Evolutionary conservation across 2,797 vertebrate genomes (phyloP).

Genomic region (Cichlasoma orientale): DNA sequence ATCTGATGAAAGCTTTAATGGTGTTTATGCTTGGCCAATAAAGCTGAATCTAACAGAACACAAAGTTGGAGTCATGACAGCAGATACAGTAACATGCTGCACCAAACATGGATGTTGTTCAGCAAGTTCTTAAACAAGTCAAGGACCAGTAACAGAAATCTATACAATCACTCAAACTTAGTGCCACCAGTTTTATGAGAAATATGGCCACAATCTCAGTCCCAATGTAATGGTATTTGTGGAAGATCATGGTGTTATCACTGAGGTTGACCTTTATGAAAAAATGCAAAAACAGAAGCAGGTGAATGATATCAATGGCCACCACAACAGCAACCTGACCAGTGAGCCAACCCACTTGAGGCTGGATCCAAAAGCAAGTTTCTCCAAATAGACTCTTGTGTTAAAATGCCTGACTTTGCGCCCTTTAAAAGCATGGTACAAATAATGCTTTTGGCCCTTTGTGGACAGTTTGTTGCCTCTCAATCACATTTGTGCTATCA

Average conservation of each 20-base stretch:
- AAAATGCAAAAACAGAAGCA: too few species aligned
- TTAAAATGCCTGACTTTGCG: not conserved
- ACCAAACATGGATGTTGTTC: too few species aligned
- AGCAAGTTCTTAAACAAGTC: too few species aligned
- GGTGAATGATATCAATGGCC: too few species aligned
- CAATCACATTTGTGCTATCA: not conserved
- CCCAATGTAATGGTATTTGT: too few species aligned
- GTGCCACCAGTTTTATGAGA: too few species aligned
- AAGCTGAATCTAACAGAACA: not conserved
- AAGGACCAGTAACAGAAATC: not conserved
- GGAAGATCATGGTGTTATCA: too few species aligned
- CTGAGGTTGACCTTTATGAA: too few species aligned
- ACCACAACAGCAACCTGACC: not conserved
- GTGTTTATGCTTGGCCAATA: not conserved
- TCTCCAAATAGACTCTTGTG: not conserved
- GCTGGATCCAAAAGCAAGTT: not conserved
- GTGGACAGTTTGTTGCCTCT: not conserved
- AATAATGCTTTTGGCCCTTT: not conserved
- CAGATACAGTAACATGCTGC: too few species aligned
- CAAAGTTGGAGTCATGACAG: not conserved
- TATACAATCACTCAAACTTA: too few species aligned
- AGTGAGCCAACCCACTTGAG: not conserved
- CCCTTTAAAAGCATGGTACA: not conserved
- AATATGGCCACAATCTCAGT: too few species aligned
- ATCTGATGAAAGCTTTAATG: not conserved